Evolutionary conservation across 2,113 vertebrate species (phyloP).

Genomic region (Zosterops borbonicus): DNA sequence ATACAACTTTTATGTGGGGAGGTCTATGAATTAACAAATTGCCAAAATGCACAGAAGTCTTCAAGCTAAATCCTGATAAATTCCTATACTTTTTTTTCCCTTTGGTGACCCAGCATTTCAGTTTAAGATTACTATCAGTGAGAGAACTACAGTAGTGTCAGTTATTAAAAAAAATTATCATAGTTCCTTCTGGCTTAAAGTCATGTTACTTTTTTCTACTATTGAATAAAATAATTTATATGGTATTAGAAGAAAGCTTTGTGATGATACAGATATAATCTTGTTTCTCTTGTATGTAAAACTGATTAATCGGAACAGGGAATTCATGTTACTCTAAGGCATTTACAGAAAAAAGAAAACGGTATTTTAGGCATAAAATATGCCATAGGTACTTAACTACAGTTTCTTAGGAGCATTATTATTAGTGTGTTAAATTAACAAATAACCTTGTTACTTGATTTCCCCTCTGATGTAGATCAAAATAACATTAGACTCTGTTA

Average conservation of each 20-base stretch:
- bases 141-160: background rate
- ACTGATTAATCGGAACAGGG: background rate
- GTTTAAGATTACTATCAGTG: background rate
- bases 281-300: background rate
- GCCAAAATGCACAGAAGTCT: background rate
- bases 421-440: background rate
- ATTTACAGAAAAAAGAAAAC: background rate
- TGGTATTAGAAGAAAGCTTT: background rate
- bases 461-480: background rate
- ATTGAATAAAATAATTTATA: background rate
- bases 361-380: background rate
- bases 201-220: background rate
- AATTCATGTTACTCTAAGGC: background rate
- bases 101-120: background rate
- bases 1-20: background rate
- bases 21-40: background rate
- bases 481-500: background rate
- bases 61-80: background rate
- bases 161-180: background rate
- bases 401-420: background rate
- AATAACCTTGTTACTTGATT: background rate
- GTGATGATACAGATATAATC: background rate
- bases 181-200: background rate
- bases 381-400: background rate
- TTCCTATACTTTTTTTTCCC: background rate